phyloP scores from a whole-genome alignment of 2,113 vertebrate genomes.

The Oryctolagus cuniculus region mOryCun1.1 NC_091436.1:126187001-126187500 shows the following conservation, averaged over 20 bases:
- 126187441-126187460: no score
- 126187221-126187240: neutral
- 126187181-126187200: neutral
- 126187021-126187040: no score
- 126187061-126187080: no score
- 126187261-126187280: neutral
- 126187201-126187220: neutral
- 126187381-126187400: constrained; percentile 8
- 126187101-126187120: neutral
- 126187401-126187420: neutral
- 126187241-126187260: neutral
- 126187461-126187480: no score
- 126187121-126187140: neutral
- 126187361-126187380: neutral
- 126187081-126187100: no score
- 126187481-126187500: no score
- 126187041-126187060: no score
- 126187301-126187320: neutral
- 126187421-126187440: no score
- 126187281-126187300: neutral
- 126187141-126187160: neutral
- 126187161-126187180: neutral
- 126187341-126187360: neutral
- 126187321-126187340: constrained; percentile 27
- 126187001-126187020: no score